Base-by-base conservation (phyloP, 1,140 invertebrate genomes). In the Augochlora pura region DNA sequence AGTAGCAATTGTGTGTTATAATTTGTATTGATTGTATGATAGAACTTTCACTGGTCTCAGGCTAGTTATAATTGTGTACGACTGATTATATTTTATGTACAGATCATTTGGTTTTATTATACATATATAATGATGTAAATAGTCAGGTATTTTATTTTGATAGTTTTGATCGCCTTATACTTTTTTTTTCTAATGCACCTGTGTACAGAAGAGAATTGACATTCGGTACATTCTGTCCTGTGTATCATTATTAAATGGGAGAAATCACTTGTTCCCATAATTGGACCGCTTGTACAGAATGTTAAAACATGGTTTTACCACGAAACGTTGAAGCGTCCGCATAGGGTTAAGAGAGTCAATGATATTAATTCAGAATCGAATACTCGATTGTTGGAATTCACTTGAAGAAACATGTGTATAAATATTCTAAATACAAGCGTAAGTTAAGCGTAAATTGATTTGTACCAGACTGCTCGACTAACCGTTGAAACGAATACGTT, bases 361-460 rank as follows among this genome's bases (percentile, higher is more conserved):
- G 72, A 75, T 77, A 73, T 75, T 80, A 54, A 52, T 18, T 52
- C 18, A 52, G 49, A 79, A 83, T 77, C 25, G 60, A 85, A 84
- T 86, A 85, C 70, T 85, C 79, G 71, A 74, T 78, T 54, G 16
- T 57, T 70, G 62, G 77, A 73, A 80, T 78, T 81, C 81, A 74
- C 70, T 71, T 27, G 64, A 67, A 70, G 32, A 76, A 42, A 84
- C 65, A 72, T 16, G 7, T 68, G 60, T 87, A 77, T 82, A 73
- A 74, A 81, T 71, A 78, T 63, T 82, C 81, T 81, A 83, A 75
- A 81, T 68, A 82, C 63, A 68, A 84, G 62, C 68, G 59, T 84
- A 74, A 64, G 76, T 82, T 70, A 82, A 75, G 64, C 65, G 63
- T 74, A 14, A 79, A 86, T 86, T 78, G 65, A n/a, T 82, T 75